Percentiles rank a stretch among this genome's conserved stretches.
These are phyloP conservation scores for Propsilocerus akamusi DNA, from an alignment of 1,140 invertebrate species.

Conservation along the genomic window DNA sequence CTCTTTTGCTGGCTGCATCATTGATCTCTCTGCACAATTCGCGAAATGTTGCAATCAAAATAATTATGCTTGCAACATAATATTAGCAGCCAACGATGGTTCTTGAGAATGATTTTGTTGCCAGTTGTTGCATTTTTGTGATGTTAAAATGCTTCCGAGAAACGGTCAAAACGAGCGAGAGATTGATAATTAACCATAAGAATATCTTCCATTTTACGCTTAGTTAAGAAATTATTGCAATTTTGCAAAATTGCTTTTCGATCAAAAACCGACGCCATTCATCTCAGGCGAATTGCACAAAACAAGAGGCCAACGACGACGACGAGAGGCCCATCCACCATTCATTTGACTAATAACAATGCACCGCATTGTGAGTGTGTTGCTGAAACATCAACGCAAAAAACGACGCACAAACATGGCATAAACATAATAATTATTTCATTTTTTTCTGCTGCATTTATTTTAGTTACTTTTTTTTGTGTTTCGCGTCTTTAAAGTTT, in stretches of 20 bases:
- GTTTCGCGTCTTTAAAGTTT: not conserved
- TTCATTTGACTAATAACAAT: too few relatives aligned
- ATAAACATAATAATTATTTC: constrained; percentile 3
- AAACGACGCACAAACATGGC: constrained; percentile 2
- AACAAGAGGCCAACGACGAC: not conserved
- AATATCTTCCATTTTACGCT: too few relatives aligned
- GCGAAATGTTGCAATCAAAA: not conserved
- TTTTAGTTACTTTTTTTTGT: not conserved
- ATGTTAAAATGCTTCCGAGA: too few relatives aligned
- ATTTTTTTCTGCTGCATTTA: not conserved
- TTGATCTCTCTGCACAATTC: not conserved
- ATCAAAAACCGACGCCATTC: not conserved
- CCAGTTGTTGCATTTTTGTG: too few relatives aligned
- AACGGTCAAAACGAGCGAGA: too few relatives aligned
- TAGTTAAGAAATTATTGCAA: not conserved
- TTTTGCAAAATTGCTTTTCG: not conserved
- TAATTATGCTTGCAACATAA: not conserved
- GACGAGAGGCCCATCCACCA: too few relatives aligned
- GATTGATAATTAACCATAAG: too few relatives aligned
- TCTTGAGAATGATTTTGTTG: not conserved
- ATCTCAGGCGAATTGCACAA: not conserved
- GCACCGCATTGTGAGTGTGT: too few relatives aligned
- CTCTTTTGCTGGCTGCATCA: not conserved
- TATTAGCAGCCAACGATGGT: not conserved
- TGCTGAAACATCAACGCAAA: constrained; percentile 4